phyloP scores from a whole-genome alignment of 2,888 invertebrate species.

The Cryptocephalus primarius region DNA sequence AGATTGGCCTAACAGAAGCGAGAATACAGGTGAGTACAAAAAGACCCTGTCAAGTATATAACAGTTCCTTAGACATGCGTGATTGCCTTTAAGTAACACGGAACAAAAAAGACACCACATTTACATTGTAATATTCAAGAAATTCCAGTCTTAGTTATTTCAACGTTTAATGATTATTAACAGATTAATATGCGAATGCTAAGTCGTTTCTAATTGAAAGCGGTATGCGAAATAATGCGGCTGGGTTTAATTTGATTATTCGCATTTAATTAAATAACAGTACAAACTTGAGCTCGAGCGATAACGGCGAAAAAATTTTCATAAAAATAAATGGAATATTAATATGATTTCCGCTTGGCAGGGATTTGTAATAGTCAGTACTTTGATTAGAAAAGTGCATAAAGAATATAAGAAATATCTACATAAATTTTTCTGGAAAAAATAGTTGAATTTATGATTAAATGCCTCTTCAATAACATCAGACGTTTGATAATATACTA shows the following conservation, averaged over 20 bases:
- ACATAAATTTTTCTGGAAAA: too few relatives aligned
- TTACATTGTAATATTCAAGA: background rate
- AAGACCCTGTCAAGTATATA: too few relatives aligned
- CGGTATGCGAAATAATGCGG: constrained; percentile 11
- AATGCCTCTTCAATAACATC: too few relatives aligned
- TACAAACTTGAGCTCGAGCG: constrained; percentile 7
- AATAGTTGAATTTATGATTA: too few relatives aligned
- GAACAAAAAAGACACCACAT: too few relatives aligned
- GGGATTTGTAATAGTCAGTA: too few relatives aligned
- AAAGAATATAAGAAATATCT: too few relatives aligned
- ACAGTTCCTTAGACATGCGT: too few relatives aligned
- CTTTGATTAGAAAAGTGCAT: too few relatives aligned
- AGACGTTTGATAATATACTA: too few relatives aligned
- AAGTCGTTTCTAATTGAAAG: constrained; percentile 11
- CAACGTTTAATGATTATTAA: constrained; percentile 6
- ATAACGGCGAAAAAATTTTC: background rate
- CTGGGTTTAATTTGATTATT: constrained; percentile 20
- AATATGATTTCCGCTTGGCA: too few relatives aligned
- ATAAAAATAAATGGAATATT: background rate
- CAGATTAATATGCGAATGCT: constrained; percentile 11
- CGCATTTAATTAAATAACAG: constrained; percentile 22
- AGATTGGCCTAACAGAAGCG: constrained; percentile 88
- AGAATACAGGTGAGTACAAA: constrained; percentile 72
- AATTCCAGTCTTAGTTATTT: constrained; percentile 4
- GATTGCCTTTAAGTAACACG: too few relatives aligned